Evolutionary conservation across 2,113 vertebrate genomes (phyloP).

Genomic region (Sardina pilchardus): DNA sequence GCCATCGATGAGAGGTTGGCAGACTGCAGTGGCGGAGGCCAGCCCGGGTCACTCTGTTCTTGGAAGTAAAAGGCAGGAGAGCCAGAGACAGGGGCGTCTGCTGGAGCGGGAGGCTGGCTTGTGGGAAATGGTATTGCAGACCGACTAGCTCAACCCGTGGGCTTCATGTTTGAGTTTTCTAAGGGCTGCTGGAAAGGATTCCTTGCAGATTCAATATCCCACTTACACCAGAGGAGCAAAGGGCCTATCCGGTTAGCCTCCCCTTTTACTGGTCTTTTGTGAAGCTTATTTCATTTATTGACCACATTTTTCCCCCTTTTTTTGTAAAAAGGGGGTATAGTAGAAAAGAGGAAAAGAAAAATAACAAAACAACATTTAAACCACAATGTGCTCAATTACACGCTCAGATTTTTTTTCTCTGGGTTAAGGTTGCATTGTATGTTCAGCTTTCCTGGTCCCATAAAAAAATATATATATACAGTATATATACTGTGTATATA

Average conservation of each 20-base stretch:
- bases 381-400: neutral
- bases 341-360: neutral
- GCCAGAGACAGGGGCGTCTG: neutral
- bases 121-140: neutral
- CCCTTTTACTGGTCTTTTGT: neutral
- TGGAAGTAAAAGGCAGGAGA: neutral
- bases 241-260: neutral
- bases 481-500: too few relatives aligned
- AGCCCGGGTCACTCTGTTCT: neutral
- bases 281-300: neutral
- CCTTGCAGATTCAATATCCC: slow-evolving; percentile 1
- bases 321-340: neutral
- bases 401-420: neutral
- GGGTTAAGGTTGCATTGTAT: neutral
- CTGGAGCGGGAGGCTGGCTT: neutral
- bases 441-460: too few relatives aligned
- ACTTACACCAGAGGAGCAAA: neutral
- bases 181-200: neutral
- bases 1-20: slow-evolving; percentile 29
- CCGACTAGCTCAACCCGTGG: neutral
- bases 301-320: neutral
- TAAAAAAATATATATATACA: too few relatives aligned
- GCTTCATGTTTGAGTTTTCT: neutral
- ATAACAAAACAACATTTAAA: neutral
- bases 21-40: neutral